A percentile compares a stretch with the other conserved stretches of the same genome.
Evolutionary conservation across 1,140 invertebrate genomes (phyloP).

Genomic region (Arion vulgaris): DNA sequence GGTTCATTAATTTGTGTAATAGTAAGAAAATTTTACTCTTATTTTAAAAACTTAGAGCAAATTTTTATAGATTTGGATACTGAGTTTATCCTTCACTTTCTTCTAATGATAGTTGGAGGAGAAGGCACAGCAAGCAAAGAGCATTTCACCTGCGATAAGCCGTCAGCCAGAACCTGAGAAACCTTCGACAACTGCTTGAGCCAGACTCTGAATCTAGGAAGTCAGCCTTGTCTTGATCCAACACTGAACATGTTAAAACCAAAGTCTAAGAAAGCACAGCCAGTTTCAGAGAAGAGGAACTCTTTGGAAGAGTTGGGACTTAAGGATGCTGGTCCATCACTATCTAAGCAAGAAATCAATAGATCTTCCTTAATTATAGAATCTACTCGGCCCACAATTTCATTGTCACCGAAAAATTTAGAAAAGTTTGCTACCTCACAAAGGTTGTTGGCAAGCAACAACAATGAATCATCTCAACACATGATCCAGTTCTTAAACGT

Average conservation of each 20-base stretch:
- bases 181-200: neutral
- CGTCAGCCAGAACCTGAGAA: neutral
- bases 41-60: neutral
- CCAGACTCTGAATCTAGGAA: neutral
- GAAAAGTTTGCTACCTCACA: neutral
- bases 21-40: too few relatives aligned
- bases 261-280: slow-evolving; percentile 1
- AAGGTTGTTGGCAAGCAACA: neutral
- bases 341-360: slow-evolving; percentile 19
- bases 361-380: slow-evolving; percentile 37
- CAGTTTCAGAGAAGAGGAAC: neutral
- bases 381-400: slow-evolving; percentile 25
- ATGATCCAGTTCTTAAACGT: neutral
- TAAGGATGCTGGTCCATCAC: too few relatives aligned
- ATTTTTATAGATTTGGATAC: neutral
- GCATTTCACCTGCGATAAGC: neutral
- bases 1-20: too few relatives aligned
- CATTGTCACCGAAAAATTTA: neutral
- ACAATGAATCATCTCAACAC: neutral
- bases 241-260: slow-evolving; percentile 7
- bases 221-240: neutral
- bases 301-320: neutral
- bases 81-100: neutral
- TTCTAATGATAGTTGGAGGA: slow-evolving; percentile 56
- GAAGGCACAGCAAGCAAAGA: slow-evolving; percentile 52